phyloP scores from a whole-genome alignment of 2,888 invertebrate genomes.

The Ecliptopera silaceata region DNA sequence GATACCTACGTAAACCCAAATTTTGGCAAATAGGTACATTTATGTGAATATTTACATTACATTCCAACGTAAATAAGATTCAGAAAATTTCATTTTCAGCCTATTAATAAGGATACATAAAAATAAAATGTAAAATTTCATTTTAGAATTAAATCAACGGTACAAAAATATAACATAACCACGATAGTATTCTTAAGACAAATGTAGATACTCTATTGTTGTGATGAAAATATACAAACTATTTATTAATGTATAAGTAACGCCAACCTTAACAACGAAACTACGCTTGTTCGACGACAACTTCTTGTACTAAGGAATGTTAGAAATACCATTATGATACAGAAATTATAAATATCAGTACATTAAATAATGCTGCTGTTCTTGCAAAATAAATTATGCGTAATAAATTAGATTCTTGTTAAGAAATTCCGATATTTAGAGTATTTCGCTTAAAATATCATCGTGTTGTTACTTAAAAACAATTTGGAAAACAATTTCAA shows the following conservation, averaged over 20 bases:
- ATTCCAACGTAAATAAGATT: conserved; percentile 39
- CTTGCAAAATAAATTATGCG: conserved; percentile 69
- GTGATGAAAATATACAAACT: conserved; percentile 53
- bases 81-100: conserved; percentile 51
- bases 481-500: conserved; percentile 57
- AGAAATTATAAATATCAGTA: conserved; percentile 79
- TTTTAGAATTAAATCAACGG: conserved; percentile 41
- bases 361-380: conserved; percentile 60
- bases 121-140: conserved; percentile 20
- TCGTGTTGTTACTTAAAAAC: conserved; percentile 50
- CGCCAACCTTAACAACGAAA: conserved; percentile 45
- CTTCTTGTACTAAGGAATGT: conserved; percentile 67
- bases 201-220: conserved; percentile 45
- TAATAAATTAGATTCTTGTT: conserved; percentile 57
- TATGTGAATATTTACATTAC: conserved; percentile 62
- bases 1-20: conserved; percentile 63
- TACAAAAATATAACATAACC: conserved; percentile 61
- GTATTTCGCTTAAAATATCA: conserved; percentile 59
- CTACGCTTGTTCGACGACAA: conserved; percentile 66
- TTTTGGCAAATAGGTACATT: conserved; percentile 57
- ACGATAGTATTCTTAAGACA: conserved; percentile 48
- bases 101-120: conserved; percentile 30
- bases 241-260: conserved; percentile 44
- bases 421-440: conserved; percentile 45
- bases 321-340: conserved; percentile 71